Percentiles rank a stretch among this genome's conserved stretches.
These are phyloP conservation scores for Caenorhabditis sp. DNA, from an alignment of 2,888 invertebrate species.

Conservation along the genomic window DNA sequence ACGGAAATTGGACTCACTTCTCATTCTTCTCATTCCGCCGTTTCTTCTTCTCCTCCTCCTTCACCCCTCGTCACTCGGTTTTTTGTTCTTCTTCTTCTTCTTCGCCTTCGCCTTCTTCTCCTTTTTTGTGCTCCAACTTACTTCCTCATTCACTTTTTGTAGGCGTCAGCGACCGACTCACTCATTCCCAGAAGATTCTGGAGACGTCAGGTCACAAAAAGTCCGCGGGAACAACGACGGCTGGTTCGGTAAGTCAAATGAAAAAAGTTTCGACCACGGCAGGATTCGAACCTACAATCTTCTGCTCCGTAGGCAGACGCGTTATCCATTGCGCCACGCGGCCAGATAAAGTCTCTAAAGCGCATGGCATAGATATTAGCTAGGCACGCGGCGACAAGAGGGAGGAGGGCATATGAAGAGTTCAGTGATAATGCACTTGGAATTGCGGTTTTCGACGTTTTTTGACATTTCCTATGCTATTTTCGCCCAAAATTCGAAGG, in stretches of 20 bases:
- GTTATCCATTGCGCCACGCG: constrained; percentile 65
- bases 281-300: constrained; percentile 83
- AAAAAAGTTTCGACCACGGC: constrained; percentile 8
- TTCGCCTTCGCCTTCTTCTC: too few species aligned
- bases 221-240: constrained; percentile 50
- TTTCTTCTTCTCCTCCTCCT: constrained; percentile 13
- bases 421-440: too few species aligned
- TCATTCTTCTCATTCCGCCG: constrained; percentile 45
- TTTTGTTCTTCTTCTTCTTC: constrained; percentile 21
- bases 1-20: constrained; percentile 55
- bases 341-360: not conserved
- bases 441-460: too few species aligned
- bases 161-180: too few species aligned
- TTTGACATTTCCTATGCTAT: not conserved
- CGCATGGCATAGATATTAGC: not conserved
- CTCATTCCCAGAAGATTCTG: constrained; percentile 28
- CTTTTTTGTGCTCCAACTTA: not conserved
- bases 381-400: not conserved
- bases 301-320: constrained; percentile 83
- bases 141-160: constrained; percentile 6
- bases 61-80: too few species aligned
- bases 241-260: constrained; percentile 42
- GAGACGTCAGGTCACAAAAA: constrained; percentile 36
- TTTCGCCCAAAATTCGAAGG: too few species aligned
- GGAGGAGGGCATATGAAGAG: not conserved